A percentile compares a stretch with the other conserved stretches of the same genome.
Evolutionary conservation across 37 sponge, comb jelly and placozoan genomes (phyloP).

Genomic region (Corticium candelabrum): DNA sequence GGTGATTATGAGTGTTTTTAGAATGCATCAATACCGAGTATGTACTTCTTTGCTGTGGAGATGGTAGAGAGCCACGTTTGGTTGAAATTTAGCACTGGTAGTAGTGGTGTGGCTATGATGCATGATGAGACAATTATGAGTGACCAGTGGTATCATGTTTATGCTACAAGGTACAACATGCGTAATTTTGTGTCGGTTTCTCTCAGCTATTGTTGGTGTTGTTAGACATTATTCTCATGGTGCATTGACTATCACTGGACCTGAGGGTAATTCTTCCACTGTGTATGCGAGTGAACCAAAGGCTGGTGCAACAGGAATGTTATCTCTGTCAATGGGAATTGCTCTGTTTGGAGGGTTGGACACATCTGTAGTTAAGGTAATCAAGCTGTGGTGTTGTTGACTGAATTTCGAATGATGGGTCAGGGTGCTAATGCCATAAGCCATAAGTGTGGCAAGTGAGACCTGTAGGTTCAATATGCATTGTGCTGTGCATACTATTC

Average conservation of each 20-base stretch:
- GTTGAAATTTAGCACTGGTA: not conserved
- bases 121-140: not conserved
- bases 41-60: not conserved
- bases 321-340: not conserved
- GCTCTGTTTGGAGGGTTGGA: slow-evolving; percentile 2
- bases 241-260: not conserved
- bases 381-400: too few relatives aligned
- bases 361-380: not conserved
- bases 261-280: not conserved
- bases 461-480: too few relatives aligned
- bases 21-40: too few relatives aligned
- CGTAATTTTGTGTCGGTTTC: not conserved
- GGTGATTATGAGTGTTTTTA: too few relatives aligned
- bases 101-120: not conserved
- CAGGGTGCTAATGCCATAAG: too few relatives aligned
- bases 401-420: too few relatives aligned
- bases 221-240: not conserved
- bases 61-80: not conserved
- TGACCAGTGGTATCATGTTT: not conserved
- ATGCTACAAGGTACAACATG: not conserved
- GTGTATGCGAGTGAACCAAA: not conserved
- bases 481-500: too few relatives aligned
- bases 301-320: not conserved
- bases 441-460: too few relatives aligned
- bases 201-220: not conserved